phyloP scores from a whole-genome alignment of 2,797 vertebrate species.

The Synanceia verrucosa region DNA sequence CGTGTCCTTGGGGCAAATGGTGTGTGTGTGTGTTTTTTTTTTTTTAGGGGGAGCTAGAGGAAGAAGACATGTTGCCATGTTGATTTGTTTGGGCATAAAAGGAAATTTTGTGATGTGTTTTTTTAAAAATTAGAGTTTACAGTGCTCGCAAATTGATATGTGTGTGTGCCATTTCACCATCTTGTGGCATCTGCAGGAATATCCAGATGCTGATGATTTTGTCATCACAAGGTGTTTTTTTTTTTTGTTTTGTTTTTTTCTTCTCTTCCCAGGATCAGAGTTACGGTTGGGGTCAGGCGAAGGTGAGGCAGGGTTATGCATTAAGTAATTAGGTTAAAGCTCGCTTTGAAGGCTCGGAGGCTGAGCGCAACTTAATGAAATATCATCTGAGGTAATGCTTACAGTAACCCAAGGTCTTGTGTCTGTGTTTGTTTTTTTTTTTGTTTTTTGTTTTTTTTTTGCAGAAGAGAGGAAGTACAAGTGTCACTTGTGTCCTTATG shows the following conservation, averaged over 20 bases:
- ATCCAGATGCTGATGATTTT: conserved; percentile 3
- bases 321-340: conserved; percentile 53
- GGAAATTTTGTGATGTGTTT: neutral
- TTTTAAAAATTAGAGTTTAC: neutral
- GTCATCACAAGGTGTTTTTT: conserved; percentile 6
- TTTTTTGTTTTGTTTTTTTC: neutral
- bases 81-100: conserved; percentile 44
- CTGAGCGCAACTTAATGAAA: conserved; percentile 40
- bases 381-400: conserved; percentile 46
- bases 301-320: conserved; percentile 31
- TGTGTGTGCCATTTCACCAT: neutral
- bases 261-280: conserved; percentile 32
- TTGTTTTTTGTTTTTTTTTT: too few relatives aligned
- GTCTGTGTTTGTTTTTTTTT: conserved; percentile 58
- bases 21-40: conserved; percentile 21
- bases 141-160: conserved; percentile 2
- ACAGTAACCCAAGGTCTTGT: conserved; percentile 43
- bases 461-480: conserved; percentile 99
- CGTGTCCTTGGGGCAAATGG: conserved; percentile 79
- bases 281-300: conserved; percentile 20
- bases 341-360: conserved; percentile 38
- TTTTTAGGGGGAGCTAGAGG: conserved; percentile 7
- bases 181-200: conserved; percentile 4
- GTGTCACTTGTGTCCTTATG: conserved; percentile 99
- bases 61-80: conserved; percentile 39